Conservation (phyloP, 92 coral and sea anemone genomes). For the Montipora capitata region DNA sequence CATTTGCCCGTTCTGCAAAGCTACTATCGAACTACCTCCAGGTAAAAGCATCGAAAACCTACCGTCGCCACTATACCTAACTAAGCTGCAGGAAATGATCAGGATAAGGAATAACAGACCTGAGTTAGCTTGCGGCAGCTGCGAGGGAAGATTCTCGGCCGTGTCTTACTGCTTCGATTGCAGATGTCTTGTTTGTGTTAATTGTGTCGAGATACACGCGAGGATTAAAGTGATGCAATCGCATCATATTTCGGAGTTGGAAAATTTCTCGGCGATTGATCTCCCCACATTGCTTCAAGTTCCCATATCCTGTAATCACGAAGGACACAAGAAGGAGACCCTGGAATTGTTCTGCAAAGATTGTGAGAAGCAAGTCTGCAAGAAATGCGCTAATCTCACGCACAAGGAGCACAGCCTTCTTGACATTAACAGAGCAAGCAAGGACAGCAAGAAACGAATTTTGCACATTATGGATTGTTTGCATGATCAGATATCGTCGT, state of each 20-base stretch:
- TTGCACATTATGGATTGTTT: slow-evolving; percentile 62
- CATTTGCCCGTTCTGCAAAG: slow-evolving; percentile 80
- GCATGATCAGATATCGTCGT: slow-evolving; percentile 59
- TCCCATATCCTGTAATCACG: slow-evolving; percentile 70
- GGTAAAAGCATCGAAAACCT: slow-evolving; percentile 65
- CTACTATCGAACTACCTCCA: slow-evolving; percentile 60
- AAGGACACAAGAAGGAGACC: slow-evolving; percentile 74
- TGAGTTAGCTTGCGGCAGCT: slow-evolving; percentile 80
- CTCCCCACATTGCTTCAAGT: slow-evolving; percentile 77
- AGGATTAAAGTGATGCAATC: slow-evolving; percentile 78
- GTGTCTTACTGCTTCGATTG: slow-evolving; percentile 86
- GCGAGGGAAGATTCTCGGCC: slow-evolving; percentile 72
- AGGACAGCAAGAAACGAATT: slow-evolving; percentile 71
- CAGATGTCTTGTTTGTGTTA: slow-evolving; percentile 81
- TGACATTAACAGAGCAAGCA: slow-evolving; percentile 68
- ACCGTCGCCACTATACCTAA: slow-evolving; percentile 83
- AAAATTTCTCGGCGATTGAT: slow-evolving; percentile 68
- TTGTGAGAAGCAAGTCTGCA: slow-evolving; percentile 81
- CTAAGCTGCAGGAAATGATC: slow-evolving; percentile 78
- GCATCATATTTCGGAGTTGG: slow-evolving; percentile 72
- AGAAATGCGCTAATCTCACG: slow-evolving; percentile 72
- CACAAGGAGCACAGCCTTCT: slow-evolving; percentile 72
- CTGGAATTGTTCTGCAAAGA: slow-evolving; percentile 74
- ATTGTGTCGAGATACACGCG: slow-evolving; percentile 80
- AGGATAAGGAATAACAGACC: slow-evolving; percentile 71